Percentiles rank a stretch among this genome's conserved stretches.
These are phyloP conservation scores for Xestia sexstrigata DNA, from an alignment of 2,888 invertebrate genomes.

Conservation along the genomic window DNA sequence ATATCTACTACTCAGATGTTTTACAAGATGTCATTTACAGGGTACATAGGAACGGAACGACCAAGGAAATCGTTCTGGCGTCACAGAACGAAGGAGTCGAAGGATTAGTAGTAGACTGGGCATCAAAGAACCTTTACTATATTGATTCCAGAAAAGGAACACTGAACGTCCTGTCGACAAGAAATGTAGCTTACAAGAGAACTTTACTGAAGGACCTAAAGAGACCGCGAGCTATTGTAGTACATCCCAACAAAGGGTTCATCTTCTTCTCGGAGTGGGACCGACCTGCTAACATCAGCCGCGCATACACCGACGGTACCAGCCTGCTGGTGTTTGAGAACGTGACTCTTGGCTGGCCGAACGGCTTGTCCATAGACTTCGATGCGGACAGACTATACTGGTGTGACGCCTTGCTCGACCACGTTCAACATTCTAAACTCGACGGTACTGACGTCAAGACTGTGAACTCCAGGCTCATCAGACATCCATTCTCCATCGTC, in stretches of 20 bases:
- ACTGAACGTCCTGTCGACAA: conserved; percentile 97
- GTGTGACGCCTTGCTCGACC: conserved; percentile 99
- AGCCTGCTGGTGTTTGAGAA: conserved; percentile 96
- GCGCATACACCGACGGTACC: conserved; percentile 97
- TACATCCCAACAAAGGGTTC: conserved; percentile 98
- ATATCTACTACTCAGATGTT: conserved; percentile 99
- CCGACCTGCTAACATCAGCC: conserved; percentile 98
- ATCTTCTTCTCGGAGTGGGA: conserved; percentile 99
- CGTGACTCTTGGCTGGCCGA: conserved; percentile 98
- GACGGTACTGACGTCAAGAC: conserved; percentile 98
- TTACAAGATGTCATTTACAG: conserved; percentile 98
- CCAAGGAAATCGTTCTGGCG: conserved; percentile 97
- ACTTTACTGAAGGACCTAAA: conserved; percentile 97
- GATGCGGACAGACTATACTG: conserved; percentile 97
- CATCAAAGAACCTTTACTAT: conserved; percentile 98
- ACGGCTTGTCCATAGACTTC: conserved; percentile 98
- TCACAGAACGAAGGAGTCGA: conserved; percentile 99
- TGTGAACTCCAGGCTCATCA: conserved; percentile 95
- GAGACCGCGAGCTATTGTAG: conserved; percentile 98
- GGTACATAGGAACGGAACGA: conserved; percentile 94
- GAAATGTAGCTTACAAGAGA: conserved; percentile 95
- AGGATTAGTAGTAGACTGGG: conserved; percentile 98
- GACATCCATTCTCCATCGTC: conserved; percentile 98
- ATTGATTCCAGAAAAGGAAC: conserved; percentile 98
- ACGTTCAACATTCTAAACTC: conserved; percentile 97